A percentile compares a stretch with the other conserved stretches of the same genome.
phyloP scores from a whole-genome alignment of 64 coral and sea anemone genomes.

The Montipora sp. region DNA sequence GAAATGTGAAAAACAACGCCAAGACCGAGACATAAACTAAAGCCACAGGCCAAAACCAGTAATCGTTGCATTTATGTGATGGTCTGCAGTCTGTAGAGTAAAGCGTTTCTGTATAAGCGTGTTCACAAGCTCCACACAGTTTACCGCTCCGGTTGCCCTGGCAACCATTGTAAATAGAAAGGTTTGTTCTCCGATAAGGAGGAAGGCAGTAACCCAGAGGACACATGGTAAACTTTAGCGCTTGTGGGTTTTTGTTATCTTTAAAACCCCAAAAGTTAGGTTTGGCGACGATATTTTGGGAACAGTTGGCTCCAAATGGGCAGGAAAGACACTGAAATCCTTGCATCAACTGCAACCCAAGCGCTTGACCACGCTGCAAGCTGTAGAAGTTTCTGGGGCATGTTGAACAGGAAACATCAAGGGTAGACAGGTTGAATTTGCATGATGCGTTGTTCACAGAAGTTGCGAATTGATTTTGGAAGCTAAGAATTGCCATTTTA shows the following conservation, averaged over 20 bases:
- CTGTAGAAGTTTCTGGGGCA: conserved; percentile 13
- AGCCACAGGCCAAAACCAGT: conserved; percentile 74
- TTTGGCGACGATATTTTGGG: conserved; percentile 16
- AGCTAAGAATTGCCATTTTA: conserved; percentile 2
- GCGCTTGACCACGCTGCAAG: background rate
- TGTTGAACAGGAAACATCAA: conserved; percentile 34
- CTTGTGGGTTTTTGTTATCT: background rate
- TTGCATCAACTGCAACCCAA: background rate
- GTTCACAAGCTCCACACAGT: conserved; percentile 66
- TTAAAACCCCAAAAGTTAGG: conserved; percentile 72
- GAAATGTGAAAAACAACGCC: background rate
- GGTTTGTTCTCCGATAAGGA: background rate
- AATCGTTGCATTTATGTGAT: conserved; percentile 50
- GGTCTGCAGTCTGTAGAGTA: conserved; percentile 67
- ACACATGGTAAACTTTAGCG: conserved; percentile 55
- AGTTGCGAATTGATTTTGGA: background rate
- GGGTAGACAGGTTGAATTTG: background rate
- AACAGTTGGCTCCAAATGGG: conserved; percentile 67
- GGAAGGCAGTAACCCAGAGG: conserved; percentile 60
- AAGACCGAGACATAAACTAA: conserved; percentile 10
- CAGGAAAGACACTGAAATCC: conserved; percentile 47
- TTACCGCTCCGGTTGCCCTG: conserved; percentile 49
- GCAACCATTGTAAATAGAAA: conserved; percentile 58
- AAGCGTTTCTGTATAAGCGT: conserved; percentile 64
- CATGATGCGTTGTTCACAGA: background rate